Evolutionary conservation across 2,888 invertebrate genomes (phyloP).

Genomic region (Folsomia manolachei): DNA sequence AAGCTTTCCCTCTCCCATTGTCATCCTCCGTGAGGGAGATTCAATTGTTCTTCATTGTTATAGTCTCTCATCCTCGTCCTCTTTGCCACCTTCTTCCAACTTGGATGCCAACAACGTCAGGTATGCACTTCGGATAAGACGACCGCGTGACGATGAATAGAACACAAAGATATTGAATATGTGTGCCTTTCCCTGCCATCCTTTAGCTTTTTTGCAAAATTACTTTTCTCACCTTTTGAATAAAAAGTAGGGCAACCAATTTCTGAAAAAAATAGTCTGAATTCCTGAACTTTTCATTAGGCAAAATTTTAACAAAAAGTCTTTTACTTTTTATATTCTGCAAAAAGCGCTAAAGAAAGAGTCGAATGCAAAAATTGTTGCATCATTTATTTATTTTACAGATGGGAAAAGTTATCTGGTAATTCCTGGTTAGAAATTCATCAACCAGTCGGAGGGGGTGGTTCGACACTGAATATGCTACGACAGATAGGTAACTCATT

Average conservation of each 20-base stretch:
- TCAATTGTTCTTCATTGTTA: slow-evolving; percentile 48
- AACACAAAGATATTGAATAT: neutral
- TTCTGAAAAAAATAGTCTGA: too few relatives aligned
- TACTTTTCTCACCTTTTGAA: slow-evolving; percentile 9
- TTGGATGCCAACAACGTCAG: slow-evolving; percentile 31
- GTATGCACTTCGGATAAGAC: too few relatives aligned
- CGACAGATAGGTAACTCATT: slow-evolving; percentile 44
- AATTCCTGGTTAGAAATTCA: slow-evolving; percentile 41
- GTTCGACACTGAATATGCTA: neutral
- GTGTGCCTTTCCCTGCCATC: neutral
- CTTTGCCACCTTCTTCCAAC: slow-evolving; percentile 23
- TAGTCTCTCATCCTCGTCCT: slow-evolving; percentile 22
- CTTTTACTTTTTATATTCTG: too few relatives aligned
- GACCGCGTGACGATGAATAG: neutral
- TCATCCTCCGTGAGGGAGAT: slow-evolving; percentile 44
- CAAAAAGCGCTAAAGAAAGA: too few relatives aligned
- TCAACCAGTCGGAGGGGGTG: slow-evolving; percentile 11
- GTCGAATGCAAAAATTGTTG: too few relatives aligned
- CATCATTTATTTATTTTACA: too few relatives aligned
- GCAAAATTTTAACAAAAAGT: too few relatives aligned
- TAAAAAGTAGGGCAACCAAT: neutral
- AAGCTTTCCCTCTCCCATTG: slow-evolving; percentile 45
- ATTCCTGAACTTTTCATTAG: too few relatives aligned
- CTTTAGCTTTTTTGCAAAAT: too few relatives aligned
- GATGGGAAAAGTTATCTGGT: slow-evolving; percentile 48